Evolutionary conservation across 2,888 invertebrate genomes (phyloP).

Genomic region (Tortricodes alternella): DNA sequence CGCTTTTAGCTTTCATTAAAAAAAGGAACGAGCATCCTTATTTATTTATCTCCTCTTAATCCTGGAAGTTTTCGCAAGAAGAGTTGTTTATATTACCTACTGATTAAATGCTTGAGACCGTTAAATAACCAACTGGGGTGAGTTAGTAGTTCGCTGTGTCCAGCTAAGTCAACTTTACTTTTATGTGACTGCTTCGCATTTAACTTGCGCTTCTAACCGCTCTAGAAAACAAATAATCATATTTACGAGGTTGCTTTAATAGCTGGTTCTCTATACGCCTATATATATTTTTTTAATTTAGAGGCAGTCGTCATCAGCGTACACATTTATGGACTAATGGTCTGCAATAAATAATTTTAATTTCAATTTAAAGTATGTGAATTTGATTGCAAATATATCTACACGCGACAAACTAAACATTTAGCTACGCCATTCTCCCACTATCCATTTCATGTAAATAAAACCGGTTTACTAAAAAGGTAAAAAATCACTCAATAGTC

Average conservation of each 20-base stretch:
- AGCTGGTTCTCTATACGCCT: too few species aligned
- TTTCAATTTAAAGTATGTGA: too few species aligned
- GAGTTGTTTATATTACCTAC: conserved; percentile 31
- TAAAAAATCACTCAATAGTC: conserved; percentile 44
- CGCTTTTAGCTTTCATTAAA: conserved; percentile 61
- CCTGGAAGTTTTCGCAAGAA: conserved; percentile 23
- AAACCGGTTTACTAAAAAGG: conserved; percentile 1
- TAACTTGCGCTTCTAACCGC: not conserved
- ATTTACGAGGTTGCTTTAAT: not conserved
- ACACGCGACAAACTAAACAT: too few species aligned
- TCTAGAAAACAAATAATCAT: not conserved
- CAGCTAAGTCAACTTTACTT: not conserved
- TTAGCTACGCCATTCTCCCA: not conserved
- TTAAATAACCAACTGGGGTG: conserved; percentile 27
- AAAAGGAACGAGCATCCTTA: conserved; percentile 46
- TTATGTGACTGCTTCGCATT: not conserved
- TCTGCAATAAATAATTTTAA: too few species aligned
- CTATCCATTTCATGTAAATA: not conserved
- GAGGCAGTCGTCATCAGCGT: too few species aligned
- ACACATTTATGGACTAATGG: too few species aligned
- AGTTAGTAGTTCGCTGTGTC: conserved; percentile 14
- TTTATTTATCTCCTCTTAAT: conserved; percentile 37
- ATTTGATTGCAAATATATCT: too few species aligned
- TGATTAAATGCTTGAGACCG: conserved; percentile 28
- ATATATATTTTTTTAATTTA: too few species aligned